Base-by-base conservation (phyloP, 2,113 vertebrate species). In the Osmerus eperlanus region DNA sequence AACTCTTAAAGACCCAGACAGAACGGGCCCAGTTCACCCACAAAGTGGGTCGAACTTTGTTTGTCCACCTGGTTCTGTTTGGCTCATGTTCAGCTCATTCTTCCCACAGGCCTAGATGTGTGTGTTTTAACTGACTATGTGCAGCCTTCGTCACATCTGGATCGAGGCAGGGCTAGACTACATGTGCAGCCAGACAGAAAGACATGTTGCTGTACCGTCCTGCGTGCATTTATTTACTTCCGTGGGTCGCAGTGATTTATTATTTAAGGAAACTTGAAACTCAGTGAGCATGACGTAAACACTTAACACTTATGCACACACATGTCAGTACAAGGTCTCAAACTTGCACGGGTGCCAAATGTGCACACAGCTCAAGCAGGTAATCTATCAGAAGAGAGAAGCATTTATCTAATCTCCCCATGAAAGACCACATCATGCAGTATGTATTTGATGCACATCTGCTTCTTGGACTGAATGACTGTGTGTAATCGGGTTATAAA, bases 31-130 rank as follows among this genome's bases (percentile, higher is more conserved):
- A 65, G 67, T 75, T 72, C 68, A 67, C 68, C 71, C 54, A 66
- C 68, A 47, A 41, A 81, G 54, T 55, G 12, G 74, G 54, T 72
- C 66, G 2, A 41, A 21, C 68, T 80, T 74, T 87, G 81, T 89
- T 90, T 82, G 77, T 89, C 83, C 87, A 89, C 88, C 87, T 90
- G 85, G 81, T 79, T 78, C 71, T 83, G 79, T 78, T 81, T 82
- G 76, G 76, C 72, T 71, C 41, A 19, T 19, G 9, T 60, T 25
- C 19, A 41, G 41, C 16, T 28, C 12, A 25, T 54, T 73, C 73
- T 70, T 67, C 71, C 60, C 77, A 51, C 61, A 4, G 7, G 64
- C 71, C 71, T 52, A 66, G 25, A 32, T 60, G 41, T 63, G 70
- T 55, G 18, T 56, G 67, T 6, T 81, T 72, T 3, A 3, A 18